These are phyloP conservation scores for Periophthalmus magnuspinnatus DNA, from an alignment of 2,797 vertebrate genomes.

Conservation along the genomic window DNA sequence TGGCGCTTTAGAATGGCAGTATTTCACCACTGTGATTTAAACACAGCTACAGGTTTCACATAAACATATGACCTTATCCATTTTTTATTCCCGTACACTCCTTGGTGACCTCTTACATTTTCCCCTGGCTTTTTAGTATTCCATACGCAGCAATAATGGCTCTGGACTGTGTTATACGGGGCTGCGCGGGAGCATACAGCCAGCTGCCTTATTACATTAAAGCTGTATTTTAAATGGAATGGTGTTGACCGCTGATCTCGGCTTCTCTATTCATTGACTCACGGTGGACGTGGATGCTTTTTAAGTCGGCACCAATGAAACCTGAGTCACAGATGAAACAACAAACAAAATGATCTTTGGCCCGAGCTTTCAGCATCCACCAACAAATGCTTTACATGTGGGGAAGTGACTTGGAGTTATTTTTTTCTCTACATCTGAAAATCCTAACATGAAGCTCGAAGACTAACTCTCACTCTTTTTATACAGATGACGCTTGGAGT, in stretches of 20 bases:
- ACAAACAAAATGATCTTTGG: constrained; percentile 55
- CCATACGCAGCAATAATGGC: constrained; percentile 27
- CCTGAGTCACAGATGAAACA: constrained; percentile 45
- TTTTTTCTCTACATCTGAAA: background rate
- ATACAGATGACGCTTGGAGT: background rate
- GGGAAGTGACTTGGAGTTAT: constrained; percentile 21
- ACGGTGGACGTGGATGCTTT: constrained; percentile 47
- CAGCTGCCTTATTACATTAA: constrained; percentile 31
- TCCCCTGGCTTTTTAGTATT: constrained; percentile 24
- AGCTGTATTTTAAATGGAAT: constrained; percentile 34
- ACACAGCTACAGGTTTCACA: constrained; percentile 36
- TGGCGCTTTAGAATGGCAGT: constrained; percentile 39
- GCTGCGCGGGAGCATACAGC: constrained; percentile 26
- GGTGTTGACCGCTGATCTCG: constrained; percentile 29
- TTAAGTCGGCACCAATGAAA: constrained; percentile 61
- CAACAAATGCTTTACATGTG: constrained; percentile 33
- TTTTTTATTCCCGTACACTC: constrained; percentile 28
- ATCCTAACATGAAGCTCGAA: constrained; percentile 24
- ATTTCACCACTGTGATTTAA: constrained; percentile 48
- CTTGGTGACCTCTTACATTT: constrained; percentile 45
- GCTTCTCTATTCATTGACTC: constrained; percentile 34
- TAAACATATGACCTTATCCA: constrained; percentile 44
- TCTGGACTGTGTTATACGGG: constrained; percentile 52
- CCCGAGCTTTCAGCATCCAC: constrained; percentile 46
- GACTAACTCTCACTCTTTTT: constrained; percentile 4